Base-by-base conservation (phyloP, 1,140 invertebrate genomes). In the Magallana gigas region DNA sequence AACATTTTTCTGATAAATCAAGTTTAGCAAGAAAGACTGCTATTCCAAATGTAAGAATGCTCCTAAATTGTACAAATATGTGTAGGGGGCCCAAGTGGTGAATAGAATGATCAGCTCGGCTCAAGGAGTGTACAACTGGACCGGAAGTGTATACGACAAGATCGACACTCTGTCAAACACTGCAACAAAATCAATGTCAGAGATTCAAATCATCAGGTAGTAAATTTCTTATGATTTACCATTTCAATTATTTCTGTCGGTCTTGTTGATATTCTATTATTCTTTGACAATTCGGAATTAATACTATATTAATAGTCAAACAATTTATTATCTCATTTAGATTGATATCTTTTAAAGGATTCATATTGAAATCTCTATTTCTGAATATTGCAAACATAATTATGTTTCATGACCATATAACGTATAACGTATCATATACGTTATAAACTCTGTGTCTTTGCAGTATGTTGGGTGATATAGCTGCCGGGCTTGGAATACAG, bases 401-500 rank as follows among this genome's bases (percentile, higher is more conserved):
- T 23, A 48, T 48, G 36, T 48, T 48, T 48, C 5, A 48, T 48
- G 36, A 48, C 36, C 36, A 48, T 48, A 48, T 48, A 48, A 23
- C 23, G 23, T 23, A 23, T 23, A 23, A 23, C 23, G 23, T 36
- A 36, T 48, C 36, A 4, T 5, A 48, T 4, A 48, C 36, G 36
- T 48, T 48, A 48, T 48, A 5, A 48, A 48, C 36, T 48, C 36
- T 36, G 1, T 4, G 36, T 48, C 2, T 86, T 14, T 84, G 11
- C 60, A 92, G 91, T n/a, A 85, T 84, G 83, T 83, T 90, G 18
- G 83, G 88, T 12, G 23, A 18, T 12, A 29, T 88, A 8, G 91
- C 90, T 4, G 62, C 1, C 6, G 29, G 29, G 4, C 16, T 90
- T 8, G 89, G 90, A 11, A 83, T 92, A 8, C 8, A 56, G 3